Evolutionary conservation across 2,113 vertebrate genomes (phyloP), one percentile per base, ranked within the genome.

Genomic region (Arenaria interpres): DNA sequence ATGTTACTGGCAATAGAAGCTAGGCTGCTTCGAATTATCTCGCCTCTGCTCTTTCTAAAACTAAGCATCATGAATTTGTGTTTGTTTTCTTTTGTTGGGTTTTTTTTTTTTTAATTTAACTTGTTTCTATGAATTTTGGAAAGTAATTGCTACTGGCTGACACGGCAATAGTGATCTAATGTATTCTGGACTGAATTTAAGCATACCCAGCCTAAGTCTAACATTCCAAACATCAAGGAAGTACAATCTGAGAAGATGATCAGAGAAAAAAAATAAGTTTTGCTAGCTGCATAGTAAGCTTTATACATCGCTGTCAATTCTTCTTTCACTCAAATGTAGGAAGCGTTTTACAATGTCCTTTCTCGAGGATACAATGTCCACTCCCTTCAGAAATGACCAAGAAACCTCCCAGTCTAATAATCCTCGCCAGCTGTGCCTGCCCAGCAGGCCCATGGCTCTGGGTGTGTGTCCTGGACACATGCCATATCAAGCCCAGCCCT

Each of bases 401-500:
- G 77, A 73, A 86, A 89, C n/a, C 50, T 80, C 64, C 32, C 27
- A 53, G 80, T 32, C 24, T 45, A 60, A 79, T 33, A 59, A 64
- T 20, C 62, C 93, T 82, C 0, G 0, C 51, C 0, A 91, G 53
- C 33, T 0, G 0, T 63, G 21, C 43, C 46, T 0, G 1, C 50
- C 50, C 0, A 0, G 60, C 64, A 81, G 17, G 64, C 18, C 33
- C 51, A 32, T 0, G 0, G 62, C 57, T 45, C 57, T 48, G 87
- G 74, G 69, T 25, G 43, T 14, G 66, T 35, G 57, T 17, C 45
- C 48, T 41, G 66, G 39, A 37, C 24, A 53, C 0, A 5, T 0
- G 14, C 87, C 87, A 91, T 43, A 14, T 2, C 32, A 50, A 89
- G 37, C 48, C 69, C 89, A 81, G 27, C 30, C 56, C 80, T 84